Evolutionary conservation across 2,888 invertebrate genomes (phyloP).

Genomic region (Agonopterix alstromeriana): DNA sequence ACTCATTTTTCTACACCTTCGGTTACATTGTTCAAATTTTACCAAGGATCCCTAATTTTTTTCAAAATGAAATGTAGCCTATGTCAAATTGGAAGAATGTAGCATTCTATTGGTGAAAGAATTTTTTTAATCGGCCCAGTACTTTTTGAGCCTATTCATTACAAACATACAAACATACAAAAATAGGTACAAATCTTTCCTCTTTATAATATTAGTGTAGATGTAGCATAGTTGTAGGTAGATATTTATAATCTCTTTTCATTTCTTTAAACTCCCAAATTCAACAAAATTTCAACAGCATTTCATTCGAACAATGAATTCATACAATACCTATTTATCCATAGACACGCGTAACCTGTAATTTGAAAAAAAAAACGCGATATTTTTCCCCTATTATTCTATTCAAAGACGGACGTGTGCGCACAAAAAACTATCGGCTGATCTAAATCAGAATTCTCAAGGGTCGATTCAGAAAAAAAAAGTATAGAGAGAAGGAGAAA

Average conservation of each 20-base stretch:
- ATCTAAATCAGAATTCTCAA: constrained; percentile 61
- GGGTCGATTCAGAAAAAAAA: constrained; percentile 36
- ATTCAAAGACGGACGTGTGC: constrained; percentile 33
- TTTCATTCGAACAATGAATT: constrained; percentile 29
- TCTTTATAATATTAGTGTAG: neutral
- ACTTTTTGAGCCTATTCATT: too few species aligned
- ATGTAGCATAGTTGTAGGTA: neutral
- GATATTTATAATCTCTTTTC: neutral
- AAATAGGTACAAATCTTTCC: too few species aligned
- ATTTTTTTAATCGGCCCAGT: too few species aligned
- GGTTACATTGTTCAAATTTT: too few species aligned
- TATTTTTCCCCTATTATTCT: constrained; percentile 34
- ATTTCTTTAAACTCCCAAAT: neutral
- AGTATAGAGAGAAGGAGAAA: constrained; percentile 50
- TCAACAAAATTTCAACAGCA: constrained; percentile 21
- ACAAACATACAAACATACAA: too few species aligned
- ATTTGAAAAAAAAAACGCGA: constrained; percentile 44
- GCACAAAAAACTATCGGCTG: constrained; percentile 51
- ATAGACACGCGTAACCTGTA: constrained; percentile 53
- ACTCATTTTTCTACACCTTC: too few species aligned
- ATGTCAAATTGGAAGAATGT: too few species aligned
- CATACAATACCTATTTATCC: constrained; percentile 40
- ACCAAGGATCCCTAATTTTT: too few species aligned
- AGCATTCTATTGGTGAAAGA: too few species aligned
- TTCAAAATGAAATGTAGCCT: too few species aligned